Evolutionary conservation across 2,113 vertebrate species (phyloP).

Genomic region (Oreochromis niloticus): DNA sequence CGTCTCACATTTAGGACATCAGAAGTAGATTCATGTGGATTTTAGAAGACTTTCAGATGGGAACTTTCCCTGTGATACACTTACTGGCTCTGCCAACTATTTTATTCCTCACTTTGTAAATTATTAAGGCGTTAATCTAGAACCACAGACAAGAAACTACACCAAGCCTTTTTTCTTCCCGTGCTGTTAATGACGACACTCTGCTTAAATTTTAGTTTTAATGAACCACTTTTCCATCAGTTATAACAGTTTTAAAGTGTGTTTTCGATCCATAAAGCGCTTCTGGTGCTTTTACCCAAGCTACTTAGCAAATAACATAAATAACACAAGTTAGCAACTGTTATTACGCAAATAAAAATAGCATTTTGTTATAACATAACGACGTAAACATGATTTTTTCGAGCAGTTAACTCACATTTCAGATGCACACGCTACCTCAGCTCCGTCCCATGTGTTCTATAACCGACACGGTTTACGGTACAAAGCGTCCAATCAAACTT

Average conservation of each 20-base stretch:
- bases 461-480: conserved; percentile 30
- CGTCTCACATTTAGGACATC: not conserved
- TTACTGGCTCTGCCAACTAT: not conserved
- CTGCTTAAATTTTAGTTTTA: not conserved
- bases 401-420: conserved; percentile 2
- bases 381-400: not conserved
- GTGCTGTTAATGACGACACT: not conserved
- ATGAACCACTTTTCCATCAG: not conserved
- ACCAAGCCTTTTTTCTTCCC: not conserved
- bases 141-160: not conserved
- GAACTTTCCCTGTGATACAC: not conserved
- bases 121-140: not conserved
- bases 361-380: not conserved
- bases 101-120: not conserved
- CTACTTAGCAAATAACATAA: not conserved
- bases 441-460: conserved; percentile 13
- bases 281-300: not conserved
- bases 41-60: too few relatives aligned
- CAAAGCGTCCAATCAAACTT: not conserved
- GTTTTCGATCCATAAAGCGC: not conserved
- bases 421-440: not conserved
- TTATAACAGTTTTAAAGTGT: not conserved
- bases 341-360: not conserved
- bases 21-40: not conserved
- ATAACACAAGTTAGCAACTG: not conserved